Conservation (phyloP, 2,797 vertebrate genomes). For the Prionace glauca region DNA sequence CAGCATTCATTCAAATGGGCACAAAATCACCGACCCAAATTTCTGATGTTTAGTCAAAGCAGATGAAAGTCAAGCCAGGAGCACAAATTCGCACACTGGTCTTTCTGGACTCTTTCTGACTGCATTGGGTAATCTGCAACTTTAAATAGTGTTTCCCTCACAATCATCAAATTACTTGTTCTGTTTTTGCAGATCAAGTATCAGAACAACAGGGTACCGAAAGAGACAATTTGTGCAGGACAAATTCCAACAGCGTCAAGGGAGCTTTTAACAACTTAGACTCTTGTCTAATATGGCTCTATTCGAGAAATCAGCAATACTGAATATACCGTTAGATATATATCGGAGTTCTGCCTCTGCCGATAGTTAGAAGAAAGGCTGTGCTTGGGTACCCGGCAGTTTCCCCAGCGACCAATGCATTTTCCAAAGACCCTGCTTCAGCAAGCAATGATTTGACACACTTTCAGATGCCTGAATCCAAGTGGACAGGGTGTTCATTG, state of each 20-base stretch:
- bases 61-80: neutral
- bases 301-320: neutral
- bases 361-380: neutral
- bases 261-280: neutral
- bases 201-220: no score
- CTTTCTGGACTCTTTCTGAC: neutral
- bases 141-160: no score
- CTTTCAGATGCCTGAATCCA: neutral
- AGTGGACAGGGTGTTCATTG: neutral
- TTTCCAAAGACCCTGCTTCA: neutral
- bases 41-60: neutral
- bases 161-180: no score
- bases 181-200: no score
- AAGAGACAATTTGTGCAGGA: neutral
- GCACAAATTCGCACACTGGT: neutral
- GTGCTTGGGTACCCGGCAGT: neutral
- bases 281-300: neutral
- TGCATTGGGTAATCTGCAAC: neutral
- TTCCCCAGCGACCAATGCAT: neutral
- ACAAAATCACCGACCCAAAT: neutral
- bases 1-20: neutral
- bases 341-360: neutral
- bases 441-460: neutral
- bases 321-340: neutral
- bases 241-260: neutral